Base-by-base conservation (phyloP, 2,113 vertebrate species). In the Daubentonia madagascariensis region DNA sequence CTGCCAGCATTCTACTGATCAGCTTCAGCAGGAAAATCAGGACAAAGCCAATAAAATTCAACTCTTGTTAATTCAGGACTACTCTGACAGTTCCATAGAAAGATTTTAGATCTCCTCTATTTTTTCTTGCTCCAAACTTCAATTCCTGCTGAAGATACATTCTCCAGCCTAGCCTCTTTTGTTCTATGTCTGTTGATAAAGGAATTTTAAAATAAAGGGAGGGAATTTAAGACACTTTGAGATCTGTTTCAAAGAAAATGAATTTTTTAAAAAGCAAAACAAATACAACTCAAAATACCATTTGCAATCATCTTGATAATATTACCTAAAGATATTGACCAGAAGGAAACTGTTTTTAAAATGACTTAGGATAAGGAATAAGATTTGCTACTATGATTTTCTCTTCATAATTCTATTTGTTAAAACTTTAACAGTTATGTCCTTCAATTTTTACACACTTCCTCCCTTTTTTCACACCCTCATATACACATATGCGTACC, bases 11-110 rank as follows among this genome's bases (percentile, higher is more conserved):
- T 59, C 68, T 75, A 40, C 92, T 89, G 94, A 96, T 91, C 59
- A 91, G 67, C 73, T 97, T 37, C 59, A 72, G 59, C 11, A 85
- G 85, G 81, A 86, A 85, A 96, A 80, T 59, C 91, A 91, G 75
- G 54, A 91, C 93, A 92, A 83, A 54, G n/a, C 48, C 96, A 84
- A 72, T 61, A 68, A 30, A 94, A 43, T n/a, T 70, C 85, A 95
- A 52, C 54, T 85, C 40, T 85, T 68, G 30, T 79, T 89, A 83
- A 84, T n/a, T 86, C 32, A 67, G 6, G n/a, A 63, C n/a, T 81
- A 67, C 43, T 91, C 63, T 89, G 57, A 81, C 11, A 52, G 17
- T 50, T 94, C 54, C 78, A 11, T 59, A 28, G 65, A 84, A 95
- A 89, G n/a, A 68, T 85, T 85, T 63, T 90, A 85, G 48, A 85